A percentile compares a stretch with the other conserved stretches of the same genome.
Conservation (phyloP, 2,113 vertebrate genomes). For the Cyanocitta stelleri region DNA sequence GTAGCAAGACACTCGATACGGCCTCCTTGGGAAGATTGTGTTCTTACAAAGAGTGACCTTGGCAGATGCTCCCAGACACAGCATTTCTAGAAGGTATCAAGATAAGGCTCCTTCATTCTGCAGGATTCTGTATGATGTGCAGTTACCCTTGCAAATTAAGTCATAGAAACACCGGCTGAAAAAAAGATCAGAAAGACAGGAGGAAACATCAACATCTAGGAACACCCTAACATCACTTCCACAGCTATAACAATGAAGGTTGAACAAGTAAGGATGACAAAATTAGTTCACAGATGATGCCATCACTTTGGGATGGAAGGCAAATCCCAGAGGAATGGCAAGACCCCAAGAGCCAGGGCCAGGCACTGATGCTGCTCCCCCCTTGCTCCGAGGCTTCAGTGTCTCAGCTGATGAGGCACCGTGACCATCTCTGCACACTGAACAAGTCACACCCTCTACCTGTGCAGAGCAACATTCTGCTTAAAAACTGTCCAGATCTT, state of each 20-base stretch:
- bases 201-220: background rate
- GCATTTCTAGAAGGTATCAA: background rate
- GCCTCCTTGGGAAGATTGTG: fast-evolving
- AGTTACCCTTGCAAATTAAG: background rate
- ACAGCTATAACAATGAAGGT: background rate
- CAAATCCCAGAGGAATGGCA: fast-evolving
- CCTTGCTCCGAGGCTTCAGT: background rate
- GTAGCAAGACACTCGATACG: background rate
- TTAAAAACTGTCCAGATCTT: background rate
- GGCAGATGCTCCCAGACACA: background rate
- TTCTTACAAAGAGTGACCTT: background rate
- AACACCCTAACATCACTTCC: background rate
- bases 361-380: fast-evolving
- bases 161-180: background rate
- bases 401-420: background rate
- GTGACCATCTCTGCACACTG: fast-evolving
- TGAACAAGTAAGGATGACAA: background rate
- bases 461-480: background rate
- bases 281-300: background rate
- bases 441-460: background rate
- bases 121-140: background rate
- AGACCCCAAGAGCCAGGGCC: background rate
- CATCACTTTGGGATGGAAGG: background rate
- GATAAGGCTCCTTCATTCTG: background rate
- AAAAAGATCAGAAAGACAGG: background rate